phyloP scores from a whole-genome alignment of 2,888 invertebrate species.

The Resseliella maxima region DNA sequence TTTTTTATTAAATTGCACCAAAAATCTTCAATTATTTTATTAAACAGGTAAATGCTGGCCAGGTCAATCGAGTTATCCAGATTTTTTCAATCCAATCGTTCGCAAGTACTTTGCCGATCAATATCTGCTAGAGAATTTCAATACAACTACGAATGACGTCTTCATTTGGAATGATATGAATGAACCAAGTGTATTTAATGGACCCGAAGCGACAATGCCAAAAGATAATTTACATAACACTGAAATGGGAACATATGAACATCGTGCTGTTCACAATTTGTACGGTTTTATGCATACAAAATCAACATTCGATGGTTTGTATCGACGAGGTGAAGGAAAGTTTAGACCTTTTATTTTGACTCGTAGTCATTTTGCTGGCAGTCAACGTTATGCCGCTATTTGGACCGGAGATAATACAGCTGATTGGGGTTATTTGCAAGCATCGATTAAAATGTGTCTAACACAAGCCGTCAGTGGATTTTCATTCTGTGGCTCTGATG shows the following conservation, averaged over 20 bases:
- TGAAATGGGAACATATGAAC: conserved; percentile 79
- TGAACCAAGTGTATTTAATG: conserved; percentile 97
- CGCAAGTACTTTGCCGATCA: conserved; percentile 83
- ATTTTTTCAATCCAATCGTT: conserved; percentile 90
- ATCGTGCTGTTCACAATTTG: conserved; percentile 94
- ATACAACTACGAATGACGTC: conserved; percentile 81
- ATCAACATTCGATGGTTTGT: conserved; percentile 73
- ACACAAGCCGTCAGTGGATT: conserved; percentile 87
- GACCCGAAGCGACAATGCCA: conserved; percentile 97
- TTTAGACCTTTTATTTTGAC: conserved; percentile 93
- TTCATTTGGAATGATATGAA: conserved; percentile 99
- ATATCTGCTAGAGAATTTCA: conserved; percentile 69
- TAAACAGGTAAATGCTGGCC: conserved; percentile 92
- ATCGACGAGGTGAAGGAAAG: conserved; percentile 72
- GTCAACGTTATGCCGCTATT: conserved; percentile 88
- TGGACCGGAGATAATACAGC: conserved; percentile 99
- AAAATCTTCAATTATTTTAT: conserved; percentile 56
- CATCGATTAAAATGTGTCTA: conserved; percentile 92
- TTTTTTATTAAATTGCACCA: not conserved
- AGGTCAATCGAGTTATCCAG: conserved; percentile 93
- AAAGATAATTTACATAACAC: conserved; percentile 86
- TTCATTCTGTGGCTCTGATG: conserved; percentile 93
- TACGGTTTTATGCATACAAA: conserved; percentile 82
- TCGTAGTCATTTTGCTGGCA: conserved; percentile 90
- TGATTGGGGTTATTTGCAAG: conserved; percentile 92